Percentiles rank a stretch among this genome's conserved stretches.
Evolutionary conservation across 2,888 invertebrate genomes (phyloP).

Genomic region (Taphrorychus bicolor): DNA sequence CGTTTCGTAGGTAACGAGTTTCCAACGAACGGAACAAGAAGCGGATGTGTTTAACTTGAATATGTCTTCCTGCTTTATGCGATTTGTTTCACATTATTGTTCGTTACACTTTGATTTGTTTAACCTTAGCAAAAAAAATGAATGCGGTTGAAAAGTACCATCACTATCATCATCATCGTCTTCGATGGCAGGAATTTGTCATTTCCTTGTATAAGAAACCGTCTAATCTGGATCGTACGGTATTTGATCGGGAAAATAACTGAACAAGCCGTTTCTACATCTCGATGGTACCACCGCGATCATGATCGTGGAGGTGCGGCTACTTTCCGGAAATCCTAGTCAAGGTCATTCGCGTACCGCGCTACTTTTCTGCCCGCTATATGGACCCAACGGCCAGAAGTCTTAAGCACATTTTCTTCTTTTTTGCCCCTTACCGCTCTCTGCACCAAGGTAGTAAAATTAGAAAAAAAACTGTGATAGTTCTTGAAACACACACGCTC

Average conservation of each 20-base stretch:
- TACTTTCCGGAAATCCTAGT: constrained; percentile 53
- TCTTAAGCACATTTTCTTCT: not conserved
- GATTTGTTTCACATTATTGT: not conserved
- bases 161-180: not conserved
- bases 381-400: not conserved
- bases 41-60: constrained; percentile 2
- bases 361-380: constrained; percentile 19
- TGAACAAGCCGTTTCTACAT: constrained; percentile 36
- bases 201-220: constrained; percentile 23
- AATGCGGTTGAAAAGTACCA: not conserved
- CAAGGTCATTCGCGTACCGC: constrained; percentile 49
- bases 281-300: constrained; percentile 23
- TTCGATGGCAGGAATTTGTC: not conserved
- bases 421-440: not conserved
- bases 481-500: not conserved
- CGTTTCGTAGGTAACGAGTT: constrained; percentile 21
- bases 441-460: not conserved
- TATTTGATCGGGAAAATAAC: constrained; percentile 26
- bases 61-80: not conserved
- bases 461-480: no score
- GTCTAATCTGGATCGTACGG: constrained; percentile 35
- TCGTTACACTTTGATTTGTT: not conserved
- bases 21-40: constrained; percentile 1
- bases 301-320: constrained; percentile 50
- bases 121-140: not conserved